Conservation (phyloP, 2,113 vertebrate genomes). For the Atlantisia rogersi region DNA sequence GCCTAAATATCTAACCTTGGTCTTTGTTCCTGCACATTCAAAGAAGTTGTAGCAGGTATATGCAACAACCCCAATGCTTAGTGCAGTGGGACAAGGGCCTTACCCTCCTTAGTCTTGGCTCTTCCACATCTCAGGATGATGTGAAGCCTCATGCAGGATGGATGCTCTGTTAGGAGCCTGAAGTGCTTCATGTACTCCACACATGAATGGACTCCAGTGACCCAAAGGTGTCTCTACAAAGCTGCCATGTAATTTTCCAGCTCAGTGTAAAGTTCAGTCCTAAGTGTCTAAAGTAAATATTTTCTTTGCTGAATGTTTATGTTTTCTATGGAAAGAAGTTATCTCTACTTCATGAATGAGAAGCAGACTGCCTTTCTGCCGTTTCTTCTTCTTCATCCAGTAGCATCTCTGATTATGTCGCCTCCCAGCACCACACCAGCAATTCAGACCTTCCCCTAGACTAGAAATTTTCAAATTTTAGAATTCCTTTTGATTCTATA, state of each 20-base stretch:
- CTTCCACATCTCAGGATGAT: not conserved
- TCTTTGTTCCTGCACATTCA: not conserved
- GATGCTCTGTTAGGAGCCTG: not conserved
- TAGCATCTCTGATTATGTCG: not conserved
- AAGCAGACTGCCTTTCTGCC: not conserved
- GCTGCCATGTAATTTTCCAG: not conserved
- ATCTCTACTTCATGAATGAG: not conserved
- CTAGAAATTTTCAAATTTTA: not conserved
- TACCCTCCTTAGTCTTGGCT: not conserved
- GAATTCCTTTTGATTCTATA: not conserved
- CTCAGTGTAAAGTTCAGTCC: not conserved
- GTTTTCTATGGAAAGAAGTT: not conserved
- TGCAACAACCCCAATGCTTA: not conserved
- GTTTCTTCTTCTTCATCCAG: not conserved
- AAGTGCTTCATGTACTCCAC: not conserved
- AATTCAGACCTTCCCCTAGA: not conserved
- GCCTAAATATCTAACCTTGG: not conserved
- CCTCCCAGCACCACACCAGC: not conserved
- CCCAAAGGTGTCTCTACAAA: not conserved
- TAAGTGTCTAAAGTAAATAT: not conserved
- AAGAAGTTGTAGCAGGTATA: not conserved
- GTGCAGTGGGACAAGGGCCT: not conserved
- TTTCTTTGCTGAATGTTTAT: not conserved
- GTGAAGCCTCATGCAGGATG: fast-evolving
- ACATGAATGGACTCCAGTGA: not conserved